Conservation (phyloP, 2,113 vertebrate genomes). For the Prunella himalayana region DNA sequence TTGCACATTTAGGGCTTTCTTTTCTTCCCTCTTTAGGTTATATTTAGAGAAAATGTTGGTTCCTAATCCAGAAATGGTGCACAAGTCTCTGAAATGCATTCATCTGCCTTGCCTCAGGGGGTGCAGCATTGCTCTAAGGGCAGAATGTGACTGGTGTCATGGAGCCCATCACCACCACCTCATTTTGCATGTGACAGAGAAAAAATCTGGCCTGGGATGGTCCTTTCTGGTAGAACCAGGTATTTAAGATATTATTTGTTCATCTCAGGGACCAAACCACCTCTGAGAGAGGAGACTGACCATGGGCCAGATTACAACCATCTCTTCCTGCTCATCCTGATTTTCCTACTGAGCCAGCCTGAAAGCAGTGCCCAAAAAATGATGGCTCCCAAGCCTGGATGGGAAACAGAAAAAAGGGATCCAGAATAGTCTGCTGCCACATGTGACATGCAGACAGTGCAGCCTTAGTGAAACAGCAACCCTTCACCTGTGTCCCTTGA, state of each 20-base stretch:
- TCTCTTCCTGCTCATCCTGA: neutral
- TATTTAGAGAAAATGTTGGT: neutral
- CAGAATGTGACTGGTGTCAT: neutral
- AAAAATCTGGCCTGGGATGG: neutral
- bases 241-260: neutral
- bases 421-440: neutral
- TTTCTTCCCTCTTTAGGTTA: neutral
- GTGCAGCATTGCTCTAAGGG: neutral
- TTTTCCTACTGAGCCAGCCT: neutral
- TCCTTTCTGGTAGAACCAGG: neutral
- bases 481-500: neutral
- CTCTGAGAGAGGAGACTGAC: neutral
- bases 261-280: fast-evolving
- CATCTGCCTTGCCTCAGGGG: neutral
- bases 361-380: neutral
- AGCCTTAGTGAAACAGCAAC: neutral
- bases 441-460: neutral
- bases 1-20: neutral
- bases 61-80: neutral
- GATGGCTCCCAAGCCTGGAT: neutral
- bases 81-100: neutral
- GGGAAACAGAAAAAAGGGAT: neutral
- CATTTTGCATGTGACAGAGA: neutral
- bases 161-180: neutral
- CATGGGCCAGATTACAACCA: fast-evolving